phyloP scores from a whole-genome alignment of 2,888 invertebrate species.

The Drosophila vallismaia region DNA sequence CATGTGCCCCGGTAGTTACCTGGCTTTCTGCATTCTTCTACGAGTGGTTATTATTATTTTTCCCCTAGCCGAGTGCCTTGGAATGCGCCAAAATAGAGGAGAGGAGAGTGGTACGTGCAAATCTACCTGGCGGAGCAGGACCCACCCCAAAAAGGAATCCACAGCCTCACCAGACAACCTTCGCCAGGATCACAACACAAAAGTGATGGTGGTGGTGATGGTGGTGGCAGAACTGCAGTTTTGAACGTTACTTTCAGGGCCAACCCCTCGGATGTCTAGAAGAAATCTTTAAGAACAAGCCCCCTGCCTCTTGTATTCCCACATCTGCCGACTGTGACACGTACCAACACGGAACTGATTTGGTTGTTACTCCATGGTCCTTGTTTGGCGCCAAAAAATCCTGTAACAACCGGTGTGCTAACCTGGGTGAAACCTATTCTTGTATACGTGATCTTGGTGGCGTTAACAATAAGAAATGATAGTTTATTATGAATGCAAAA shows the following conservation, averaged over 20 bases:
- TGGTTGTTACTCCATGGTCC: slow-evolving; percentile 6
- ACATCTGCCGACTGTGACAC: slow-evolving; percentile 65
- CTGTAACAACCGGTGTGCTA: slow-evolving; percentile 70
- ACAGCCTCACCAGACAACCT: slow-evolving; percentile 57
- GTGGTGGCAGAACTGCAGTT: slow-evolving; percentile 64
- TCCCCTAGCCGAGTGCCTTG: slow-evolving; percentile 54
- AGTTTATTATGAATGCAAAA: neutral
- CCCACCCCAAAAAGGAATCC: slow-evolving; percentile 62
- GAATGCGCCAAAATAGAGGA: slow-evolving; percentile 68
- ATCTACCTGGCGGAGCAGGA: slow-evolving; percentile 76
- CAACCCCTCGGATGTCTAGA: slow-evolving; percentile 53
- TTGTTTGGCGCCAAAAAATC: slow-evolving; percentile 66
- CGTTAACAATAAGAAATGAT: slow-evolving; percentile 9
- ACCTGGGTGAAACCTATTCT: slow-evolving; percentile 21
- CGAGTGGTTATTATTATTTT: too few relatives aligned
- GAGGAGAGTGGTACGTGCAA: slow-evolving; percentile 69
- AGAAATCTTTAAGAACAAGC: slow-evolving; percentile 42
- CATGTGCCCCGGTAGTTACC: slow-evolving; percentile 75
- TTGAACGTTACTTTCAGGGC: slow-evolving; percentile 59
- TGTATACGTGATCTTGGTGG: slow-evolving; percentile 22
- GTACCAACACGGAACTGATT: slow-evolving; percentile 64
- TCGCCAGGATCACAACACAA: slow-evolving; percentile 7
- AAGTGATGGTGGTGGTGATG: slow-evolving; percentile 16
- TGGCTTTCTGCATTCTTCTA: slow-evolving; percentile 40
- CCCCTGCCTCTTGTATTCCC: slow-evolving; percentile 37